Conservation (phyloP, 2,888 invertebrate species). For the Parasteatoda lunata region DNA sequence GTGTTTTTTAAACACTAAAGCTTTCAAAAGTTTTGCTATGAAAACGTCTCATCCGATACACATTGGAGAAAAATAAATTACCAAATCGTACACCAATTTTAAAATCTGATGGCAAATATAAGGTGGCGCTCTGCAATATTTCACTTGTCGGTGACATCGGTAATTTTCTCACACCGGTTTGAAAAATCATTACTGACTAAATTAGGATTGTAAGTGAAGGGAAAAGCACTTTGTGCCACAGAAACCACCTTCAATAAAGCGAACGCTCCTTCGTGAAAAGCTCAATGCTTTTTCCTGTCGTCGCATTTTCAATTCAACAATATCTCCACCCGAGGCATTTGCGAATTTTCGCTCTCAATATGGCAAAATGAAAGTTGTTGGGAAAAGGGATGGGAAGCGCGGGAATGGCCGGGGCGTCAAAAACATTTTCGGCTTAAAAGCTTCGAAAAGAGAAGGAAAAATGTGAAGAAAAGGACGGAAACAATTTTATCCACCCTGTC, state of each 20-base stretch:
- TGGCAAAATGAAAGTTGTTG: not conserved
- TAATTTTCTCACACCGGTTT: not conserved
- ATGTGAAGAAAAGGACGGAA: constrained; percentile 47
- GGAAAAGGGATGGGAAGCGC: constrained; percentile 1
- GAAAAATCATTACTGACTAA: constrained; percentile 5
- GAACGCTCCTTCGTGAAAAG: not conserved
- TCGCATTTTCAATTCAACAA: constrained; percentile 30
- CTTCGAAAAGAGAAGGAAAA: constrained; percentile 42
- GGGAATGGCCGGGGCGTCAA: constrained; percentile 39
- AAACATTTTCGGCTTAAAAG: constrained; percentile 66
- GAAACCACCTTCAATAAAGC: not conserved
- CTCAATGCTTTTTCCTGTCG: constrained; percentile 7
- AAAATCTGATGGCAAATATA: too few species aligned
- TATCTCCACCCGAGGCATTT: constrained; percentile 8
- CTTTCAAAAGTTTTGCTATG: too few species aligned
- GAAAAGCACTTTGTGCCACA: not conserved
- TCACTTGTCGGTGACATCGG: too few species aligned
- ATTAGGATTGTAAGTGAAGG: not conserved
- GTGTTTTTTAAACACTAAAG: too few species aligned
- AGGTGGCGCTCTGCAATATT: too few species aligned
- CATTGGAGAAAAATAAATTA: too few species aligned
- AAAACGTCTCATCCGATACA: too few species aligned
- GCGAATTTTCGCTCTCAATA: constrained; percentile 11
- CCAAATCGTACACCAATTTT: too few species aligned
- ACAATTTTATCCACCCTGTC: constrained; percentile 46